Base-by-base conservation (phyloP, 1,140 invertebrate species). In the Aphelenchoides fujianensis region DNA sequence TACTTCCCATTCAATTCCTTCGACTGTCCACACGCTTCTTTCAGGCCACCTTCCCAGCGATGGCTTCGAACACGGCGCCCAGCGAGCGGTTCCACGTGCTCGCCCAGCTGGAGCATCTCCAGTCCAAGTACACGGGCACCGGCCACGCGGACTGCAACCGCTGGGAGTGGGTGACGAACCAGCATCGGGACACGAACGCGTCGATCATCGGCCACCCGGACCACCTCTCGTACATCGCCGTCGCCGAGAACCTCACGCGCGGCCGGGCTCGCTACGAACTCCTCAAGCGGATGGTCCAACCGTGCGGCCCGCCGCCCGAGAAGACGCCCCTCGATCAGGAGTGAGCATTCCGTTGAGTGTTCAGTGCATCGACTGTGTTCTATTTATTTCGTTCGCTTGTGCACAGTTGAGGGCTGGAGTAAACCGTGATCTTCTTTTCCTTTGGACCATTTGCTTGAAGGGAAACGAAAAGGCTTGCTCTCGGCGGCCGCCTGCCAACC, bases 91-190 rank as follows among this genome's bases (percentile, higher is more conserved):
- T 98, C 85, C 98, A 98, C 78, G 98, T 99, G 81, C 93, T 98
- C 87, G 96, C 93, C 86, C 96, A 98, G 82, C 86, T 98, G 69
- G 96, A 99, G 84, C 96, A 99, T 90, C 87, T 99, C 16, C 95
- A 98, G 84, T 97, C 94, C 27, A 98, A 98, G 87, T 98, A 98
- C 81, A 96, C 98, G 73, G 95, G 95, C 16, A 97, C 95, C 1
- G 95, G 95, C 23, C 95, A 98, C 85, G 93, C 95, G 0, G 95
- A 97, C 77, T 95, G 93, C 23, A 94, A 86, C 92, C 73, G 81
- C 62, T 86, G 91, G 84, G 95, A 98, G 85, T 98, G 95, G 95
- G 81, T 96, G 28, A 93, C 94, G 41, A 97, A 94, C 73, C 87
- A 88, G 74, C 95, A 98, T 84, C 86, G 96, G 69, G 96, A 99